A percentile compares a stretch with the other conserved stretches of the same genome.
Conservation (phyloP, 2,113 vertebrate species). For the Tringa solitaria region DNA sequence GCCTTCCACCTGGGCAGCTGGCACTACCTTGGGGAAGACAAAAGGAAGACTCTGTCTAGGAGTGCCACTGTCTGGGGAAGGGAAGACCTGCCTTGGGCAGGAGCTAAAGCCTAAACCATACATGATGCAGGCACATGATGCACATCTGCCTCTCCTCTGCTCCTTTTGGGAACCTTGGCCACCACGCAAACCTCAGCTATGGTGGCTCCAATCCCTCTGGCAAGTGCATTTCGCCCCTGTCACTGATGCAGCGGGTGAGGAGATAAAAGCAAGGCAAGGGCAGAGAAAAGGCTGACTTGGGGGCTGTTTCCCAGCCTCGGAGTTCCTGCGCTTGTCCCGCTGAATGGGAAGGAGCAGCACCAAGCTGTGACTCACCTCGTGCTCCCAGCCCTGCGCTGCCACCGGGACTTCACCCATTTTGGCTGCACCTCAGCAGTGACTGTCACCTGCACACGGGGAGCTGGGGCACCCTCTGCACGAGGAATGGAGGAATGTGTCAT, state of each 20-base stretch:
- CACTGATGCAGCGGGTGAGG: not conserved
- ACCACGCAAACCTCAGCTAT: not conserved
- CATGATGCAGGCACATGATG: accelerated
- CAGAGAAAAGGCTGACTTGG: not conserved
- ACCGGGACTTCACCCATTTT: not conserved
- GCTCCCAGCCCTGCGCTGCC: not conserved
- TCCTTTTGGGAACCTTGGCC: not conserved
- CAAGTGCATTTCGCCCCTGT: not conserved
- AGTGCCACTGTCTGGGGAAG: not conserved
- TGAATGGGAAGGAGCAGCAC: not conserved
- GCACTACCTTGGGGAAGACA: not conserved
- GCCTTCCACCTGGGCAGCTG: not conserved
- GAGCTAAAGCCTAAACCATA: not conserved
- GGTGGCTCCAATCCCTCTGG: not conserved
- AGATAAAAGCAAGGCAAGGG: not conserved
- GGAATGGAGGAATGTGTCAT: not conserved
- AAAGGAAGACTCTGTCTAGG: not conserved
- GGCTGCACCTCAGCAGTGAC: not conserved
- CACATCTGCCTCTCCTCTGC: not conserved
- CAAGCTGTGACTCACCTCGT: not conserved
- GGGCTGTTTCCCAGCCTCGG: not conserved
- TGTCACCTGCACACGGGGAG: not conserved
- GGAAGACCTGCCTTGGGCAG: not conserved
- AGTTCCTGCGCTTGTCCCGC: not conserved
- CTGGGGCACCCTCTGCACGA: not conserved